Conservation (phyloP, 2,888 invertebrate species). For the Sarcophaga rosellei region DNA sequence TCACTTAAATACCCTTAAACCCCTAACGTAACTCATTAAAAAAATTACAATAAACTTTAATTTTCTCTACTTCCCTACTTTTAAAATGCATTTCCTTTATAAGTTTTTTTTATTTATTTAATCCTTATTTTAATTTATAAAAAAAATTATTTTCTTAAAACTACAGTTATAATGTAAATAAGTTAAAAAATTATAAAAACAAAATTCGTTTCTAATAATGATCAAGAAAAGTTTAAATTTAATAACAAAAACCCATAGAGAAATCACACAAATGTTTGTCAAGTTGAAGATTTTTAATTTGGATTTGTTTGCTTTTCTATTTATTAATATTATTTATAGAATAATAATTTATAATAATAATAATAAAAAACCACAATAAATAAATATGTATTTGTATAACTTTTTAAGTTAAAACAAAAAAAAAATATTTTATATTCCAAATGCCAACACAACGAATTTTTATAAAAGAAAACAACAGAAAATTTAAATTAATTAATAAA, state of each 20-base stretch:
- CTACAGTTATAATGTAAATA: not conserved
- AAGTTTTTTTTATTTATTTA: not conserved
- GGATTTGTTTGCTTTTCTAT: no score
- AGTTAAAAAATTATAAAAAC: not conserved
- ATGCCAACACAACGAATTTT: slow-evolving; percentile 52
- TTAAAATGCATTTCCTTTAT: not conserved
- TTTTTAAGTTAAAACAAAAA: no score
- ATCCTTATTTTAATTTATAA: not conserved
- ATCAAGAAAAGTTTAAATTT: not conserved
- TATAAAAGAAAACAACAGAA: slow-evolving; percentile 28
- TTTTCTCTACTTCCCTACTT: not conserved
- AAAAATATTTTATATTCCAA: slow-evolving; percentile 31
- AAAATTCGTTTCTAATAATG: not conserved
- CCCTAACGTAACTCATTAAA: no score
- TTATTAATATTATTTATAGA: no score
- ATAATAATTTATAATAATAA: no score
- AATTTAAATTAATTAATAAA: slow-evolving; percentile 31
- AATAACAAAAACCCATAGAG: not conserved
- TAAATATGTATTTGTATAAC: no score
- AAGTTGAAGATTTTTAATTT: no score
- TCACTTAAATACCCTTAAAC: no score
- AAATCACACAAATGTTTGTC: not conserved
- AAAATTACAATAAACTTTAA: not conserved
- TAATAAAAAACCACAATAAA: no score
- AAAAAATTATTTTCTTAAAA: not conserved